Base-by-base conservation (phyloP, 2,797 vertebrate species). In the Crypturellus tataupa region DNA sequence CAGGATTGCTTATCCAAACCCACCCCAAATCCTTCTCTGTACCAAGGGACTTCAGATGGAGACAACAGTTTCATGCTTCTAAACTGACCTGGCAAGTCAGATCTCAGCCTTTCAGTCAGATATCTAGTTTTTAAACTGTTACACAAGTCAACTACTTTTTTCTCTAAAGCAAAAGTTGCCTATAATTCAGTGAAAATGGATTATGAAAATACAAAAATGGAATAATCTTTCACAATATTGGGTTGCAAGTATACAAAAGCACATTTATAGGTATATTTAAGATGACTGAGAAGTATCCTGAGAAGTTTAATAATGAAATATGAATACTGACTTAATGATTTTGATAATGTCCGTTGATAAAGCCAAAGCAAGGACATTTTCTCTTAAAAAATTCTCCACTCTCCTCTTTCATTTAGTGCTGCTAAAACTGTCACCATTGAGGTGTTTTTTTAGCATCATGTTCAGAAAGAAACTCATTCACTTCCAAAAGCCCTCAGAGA, bases 361-460 rank as follows among this genome's bases (percentile, higher is more conserved):
- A 56, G 75, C n/a, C 39, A 79, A 53, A 86, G 10, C 49, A 82
- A 83, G 46, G 73, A 79, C 15, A 25, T 35, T n/a, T 70, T 24
- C 47, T 53, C 35, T 51, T n/a, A 56, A 29, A 63, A 90, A 80
- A 44, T 76, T 77, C 40, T 79, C n/a, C 55, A 40, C 7, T 16
- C 20, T 89, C 18, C 31, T 63, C 81, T 31, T 89, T 80, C 51
- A 49, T 42, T 72, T 73, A 35, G 55, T 39, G 42, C 56, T 83
- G 90, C 72, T 94, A 88, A 91, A 94, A 85, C 62, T 85, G 79
- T 77, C 89, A 77, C 60, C 20, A 81, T 62, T 69, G 0, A 5
- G 20, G 81, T 91, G 60, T 90, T 89, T 94, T 82, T 87, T 77
- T 73, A 39, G 24, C 72, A 92, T 64, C 56, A 14, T 75, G 87